Conservation (phyloP, 2,888 invertebrate species). For the Diploptera punctata region DNA sequence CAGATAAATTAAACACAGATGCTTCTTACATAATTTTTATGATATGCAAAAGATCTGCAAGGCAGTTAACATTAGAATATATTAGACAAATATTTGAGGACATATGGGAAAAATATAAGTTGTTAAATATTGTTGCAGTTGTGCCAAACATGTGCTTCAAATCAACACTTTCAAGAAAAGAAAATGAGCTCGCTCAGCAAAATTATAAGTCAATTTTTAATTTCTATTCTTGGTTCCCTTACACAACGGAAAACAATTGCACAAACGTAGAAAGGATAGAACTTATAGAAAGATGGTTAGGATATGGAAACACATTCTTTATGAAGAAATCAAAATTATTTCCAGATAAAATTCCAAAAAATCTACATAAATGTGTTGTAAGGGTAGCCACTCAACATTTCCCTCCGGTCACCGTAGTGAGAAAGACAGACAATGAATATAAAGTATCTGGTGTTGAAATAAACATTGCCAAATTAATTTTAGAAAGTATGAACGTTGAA, state of each 20-base stretch:
- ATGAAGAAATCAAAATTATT: neutral
- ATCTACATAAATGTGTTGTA: neutral
- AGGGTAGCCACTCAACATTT: neutral
- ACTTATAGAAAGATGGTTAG: neutral
- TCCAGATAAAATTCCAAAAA: neutral
- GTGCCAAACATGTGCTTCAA: no score
- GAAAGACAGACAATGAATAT: no score
- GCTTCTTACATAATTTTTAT: no score
- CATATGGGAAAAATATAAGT: no score
- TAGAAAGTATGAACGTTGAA: neutral
- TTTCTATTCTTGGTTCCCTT: neutral
- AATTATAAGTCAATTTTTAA: no score
- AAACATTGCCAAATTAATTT: neutral
- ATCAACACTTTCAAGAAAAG: no score
- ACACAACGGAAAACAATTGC: neutral
- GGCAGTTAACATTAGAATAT: no score
- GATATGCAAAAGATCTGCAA: no score
- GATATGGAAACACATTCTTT: neutral
- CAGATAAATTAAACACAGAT: no score
- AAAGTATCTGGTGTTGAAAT: neutral
- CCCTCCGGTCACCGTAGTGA: neutral
- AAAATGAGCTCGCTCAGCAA: no score
- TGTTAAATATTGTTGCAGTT: no score
- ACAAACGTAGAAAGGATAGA: neutral
- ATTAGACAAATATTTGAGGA: no score